Percentiles rank a stretch among this genome's conserved stretches.
These are phyloP conservation scores for Emydoidea blandingii DNA, from an alignment of 2,797 vertebrate genomes.

Conservation along the genomic window DNA sequence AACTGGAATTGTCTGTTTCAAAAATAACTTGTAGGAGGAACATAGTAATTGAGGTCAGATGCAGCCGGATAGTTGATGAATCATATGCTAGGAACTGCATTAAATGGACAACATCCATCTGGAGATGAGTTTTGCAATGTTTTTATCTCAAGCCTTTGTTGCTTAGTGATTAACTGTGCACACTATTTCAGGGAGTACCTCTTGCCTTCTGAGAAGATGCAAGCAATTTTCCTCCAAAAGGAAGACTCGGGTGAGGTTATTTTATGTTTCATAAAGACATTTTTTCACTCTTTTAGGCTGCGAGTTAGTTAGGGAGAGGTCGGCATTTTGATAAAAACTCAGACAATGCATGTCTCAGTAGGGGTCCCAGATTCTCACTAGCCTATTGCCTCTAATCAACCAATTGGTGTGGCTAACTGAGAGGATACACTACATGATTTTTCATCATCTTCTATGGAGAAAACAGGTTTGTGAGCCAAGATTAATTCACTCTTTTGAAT, in stretches of 20 bases:
- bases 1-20: constrained; percentile 51
- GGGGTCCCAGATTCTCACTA: background rate
- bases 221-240: background rate
- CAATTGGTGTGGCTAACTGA: background rate
- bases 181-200: background rate
- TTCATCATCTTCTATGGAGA: background rate
- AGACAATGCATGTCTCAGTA: background rate
- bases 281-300: background rate
- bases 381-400: accelerated
- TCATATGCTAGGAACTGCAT: background rate
- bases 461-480: constrained; percentile 46
- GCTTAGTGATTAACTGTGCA: constrained; percentile 52
- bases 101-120: constrained; percentile 46
- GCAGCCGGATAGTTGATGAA: background rate
- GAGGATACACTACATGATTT: background rate
- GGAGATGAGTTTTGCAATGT: constrained; percentile 26
- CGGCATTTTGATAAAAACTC: constrained; percentile 39
- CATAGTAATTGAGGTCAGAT: constrained; percentile 73
- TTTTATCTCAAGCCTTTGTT: constrained; percentile 40
- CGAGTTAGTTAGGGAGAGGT: constrained; percentile 9
- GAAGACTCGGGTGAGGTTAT: background rate
- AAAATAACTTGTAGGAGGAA: constrained; percentile 43
- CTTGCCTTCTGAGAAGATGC: constrained; percentile 11
- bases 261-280: background rate
- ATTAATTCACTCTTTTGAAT: background rate